These are phyloP conservation scores for Mesocentrotus franciscanus DNA, from an alignment of 53 echinoderm and acorn worm genomes.

Conservation along the genomic window DNA sequence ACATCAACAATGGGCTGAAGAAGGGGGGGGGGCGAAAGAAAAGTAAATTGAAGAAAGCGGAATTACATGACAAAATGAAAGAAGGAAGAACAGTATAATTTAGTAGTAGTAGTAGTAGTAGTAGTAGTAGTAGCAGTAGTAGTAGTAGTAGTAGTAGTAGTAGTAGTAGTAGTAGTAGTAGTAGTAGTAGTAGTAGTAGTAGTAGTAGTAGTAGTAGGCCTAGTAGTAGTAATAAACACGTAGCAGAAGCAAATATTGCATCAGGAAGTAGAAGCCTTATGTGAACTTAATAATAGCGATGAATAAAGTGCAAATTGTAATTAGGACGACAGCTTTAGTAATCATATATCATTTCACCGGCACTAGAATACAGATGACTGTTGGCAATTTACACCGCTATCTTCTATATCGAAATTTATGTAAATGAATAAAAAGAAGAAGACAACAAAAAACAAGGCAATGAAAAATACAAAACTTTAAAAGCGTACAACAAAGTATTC, in stretches of 20 bases:
- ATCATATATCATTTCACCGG: too few species aligned
- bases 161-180: constrained; percentile 43
- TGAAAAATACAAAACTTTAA: not conserved
- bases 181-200: constrained; percentile 35
- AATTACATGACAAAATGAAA: not conserved
- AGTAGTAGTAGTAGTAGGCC: not conserved
- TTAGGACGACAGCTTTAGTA: too few species aligned
- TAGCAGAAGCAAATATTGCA: too few species aligned
- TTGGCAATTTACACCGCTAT: too few species aligned
- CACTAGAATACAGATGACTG: too few species aligned
- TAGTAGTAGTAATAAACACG: not conserved
- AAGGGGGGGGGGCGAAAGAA: not conserved
- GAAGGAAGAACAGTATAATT: not conserved
- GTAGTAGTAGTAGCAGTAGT: not conserved
- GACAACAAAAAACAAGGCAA: not conserved
- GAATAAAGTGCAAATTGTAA: too few species aligned
- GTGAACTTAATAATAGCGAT: too few species aligned
- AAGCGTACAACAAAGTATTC: not conserved
- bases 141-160: constrained; percentile 5
- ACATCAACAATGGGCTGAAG: not conserved
- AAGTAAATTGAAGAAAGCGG: not conserved
- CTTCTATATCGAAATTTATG: too few species aligned
- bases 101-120: not conserved
- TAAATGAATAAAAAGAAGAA: not conserved
- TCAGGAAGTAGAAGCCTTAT: too few species aligned